Evolutionary conservation across 2,888 invertebrate species (phyloP), one percentile per base, ranked within the genome.

Genomic region (Leptinotarsa juncta): DNA sequence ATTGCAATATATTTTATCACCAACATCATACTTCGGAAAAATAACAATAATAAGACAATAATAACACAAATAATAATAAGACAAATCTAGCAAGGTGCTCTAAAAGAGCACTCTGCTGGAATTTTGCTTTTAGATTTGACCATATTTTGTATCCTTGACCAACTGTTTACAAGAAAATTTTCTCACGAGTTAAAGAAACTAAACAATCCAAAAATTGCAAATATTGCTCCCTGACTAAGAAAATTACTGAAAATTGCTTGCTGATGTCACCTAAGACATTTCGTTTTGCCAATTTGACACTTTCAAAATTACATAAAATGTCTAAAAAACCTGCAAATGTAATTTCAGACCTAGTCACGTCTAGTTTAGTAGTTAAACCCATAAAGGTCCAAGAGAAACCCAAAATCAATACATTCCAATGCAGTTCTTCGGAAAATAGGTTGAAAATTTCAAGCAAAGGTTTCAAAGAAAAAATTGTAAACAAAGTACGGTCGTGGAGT

Each of bases 401-500:
- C 60, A 79, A 79, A 78, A 76, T 70, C 50, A 76, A 74, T 51
- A 80, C 79, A 65, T 78, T 82, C 70, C 81, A 77, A 78, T 74
- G 78, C 51, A 82, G 82, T 73, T 79, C 79, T 62, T 82, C 83
- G 48, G 84, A 84, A 72, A 82, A 83, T 62, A 80, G 74, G 66
- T 72, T 84, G 42, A 81, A 81, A 69, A 70, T 72, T 70, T 55
- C 65, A 51, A 76, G 77, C 71, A 82, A 80, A 65, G 75, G 76
- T 49, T 78, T 79, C 60, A 81, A 78, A 70, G 79, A 82, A 57
- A 82, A 81, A 69, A 79, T 82, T 32, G 77, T 83, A 3, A 81
- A 73, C 65, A 81, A 80, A 78, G 82, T 81, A 10, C 79, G 80
- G 75, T 82, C 82, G 66, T 83, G 81, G 82, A 82, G 80, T 68